Conservation (phyloP, 2,797 vertebrate genomes). For the Sebastes matsubarae region DNA sequence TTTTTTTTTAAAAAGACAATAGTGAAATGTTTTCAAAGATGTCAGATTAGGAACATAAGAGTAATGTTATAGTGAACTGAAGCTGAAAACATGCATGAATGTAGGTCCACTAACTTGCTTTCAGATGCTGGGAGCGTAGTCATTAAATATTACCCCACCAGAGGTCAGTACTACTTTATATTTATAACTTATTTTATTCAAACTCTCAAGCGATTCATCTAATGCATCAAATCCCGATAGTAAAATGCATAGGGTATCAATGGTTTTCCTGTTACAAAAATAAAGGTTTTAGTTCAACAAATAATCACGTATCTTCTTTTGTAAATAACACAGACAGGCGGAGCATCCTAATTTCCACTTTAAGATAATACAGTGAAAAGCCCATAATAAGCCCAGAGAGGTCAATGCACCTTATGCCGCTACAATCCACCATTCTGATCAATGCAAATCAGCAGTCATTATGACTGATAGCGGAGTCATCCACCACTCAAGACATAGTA, state of each 20-base stretch:
- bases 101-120: background rate
- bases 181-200: background rate
- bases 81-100: background rate
- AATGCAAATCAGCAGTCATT: background rate
- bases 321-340: background rate
- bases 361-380: background rate
- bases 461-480: background rate
- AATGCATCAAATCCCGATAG: background rate
- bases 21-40: background rate
- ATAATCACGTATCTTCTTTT: background rate
- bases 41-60: background rate
- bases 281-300: background rate
- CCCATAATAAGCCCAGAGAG: background rate
- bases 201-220: background rate
- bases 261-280: background rate
- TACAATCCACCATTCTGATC: background rate
- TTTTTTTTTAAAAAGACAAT: background rate
- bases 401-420: background rate
- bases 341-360: background rate
- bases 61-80: background rate
- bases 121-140: background rate
- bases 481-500: background rate
- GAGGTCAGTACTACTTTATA: constrained; percentile 55
- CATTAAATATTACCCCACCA: constrained; percentile 44
- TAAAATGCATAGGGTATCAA: background rate